Percentiles rank a stretch among this genome's conserved stretches.
These are phyloP conservation scores for Cephalopterus ornatus DNA, from an alignment of 2,113 vertebrate species.

Conservation along the genomic window DNA sequence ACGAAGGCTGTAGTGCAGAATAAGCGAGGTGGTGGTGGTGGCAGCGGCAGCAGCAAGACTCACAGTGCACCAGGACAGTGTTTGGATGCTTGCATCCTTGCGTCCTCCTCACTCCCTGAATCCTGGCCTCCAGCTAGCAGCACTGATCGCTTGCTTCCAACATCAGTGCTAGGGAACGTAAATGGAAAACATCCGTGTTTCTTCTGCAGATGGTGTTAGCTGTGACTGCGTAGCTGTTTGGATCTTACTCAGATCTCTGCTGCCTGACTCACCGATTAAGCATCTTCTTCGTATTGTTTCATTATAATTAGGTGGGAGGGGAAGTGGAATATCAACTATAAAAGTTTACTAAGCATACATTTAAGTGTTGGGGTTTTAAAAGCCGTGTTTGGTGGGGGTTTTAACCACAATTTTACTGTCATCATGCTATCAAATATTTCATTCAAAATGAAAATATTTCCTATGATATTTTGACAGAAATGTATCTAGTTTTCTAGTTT, in stretches of 20 bases:
- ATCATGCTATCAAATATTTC: background rate
- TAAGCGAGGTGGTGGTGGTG: background rate
- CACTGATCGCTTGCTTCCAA: background rate
- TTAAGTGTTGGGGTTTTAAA: background rate
- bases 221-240: background rate
- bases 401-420: background rate
- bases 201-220: background rate
- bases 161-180: background rate
- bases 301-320: background rate
- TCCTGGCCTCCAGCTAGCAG: background rate
- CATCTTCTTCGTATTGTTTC: slow-evolving; percentile 13
- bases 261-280: slow-evolving; percentile 21
- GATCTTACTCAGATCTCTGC: background rate
- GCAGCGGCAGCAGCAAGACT: background rate
- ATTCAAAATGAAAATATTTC: background rate
- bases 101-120: fast-evolving
- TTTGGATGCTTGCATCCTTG: fast-evolving
- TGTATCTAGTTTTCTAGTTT: background rate
- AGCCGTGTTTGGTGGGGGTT: background rate
- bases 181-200: slow-evolving; percentile 41
- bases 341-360: background rate
- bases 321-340: background rate
- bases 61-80: fast-evolving
- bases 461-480: background rate
- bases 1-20: background rate